Base-by-base conservation (phyloP, 2,113 vertebrate species). In the Boulengeromyrus knoepffleri region DNA sequence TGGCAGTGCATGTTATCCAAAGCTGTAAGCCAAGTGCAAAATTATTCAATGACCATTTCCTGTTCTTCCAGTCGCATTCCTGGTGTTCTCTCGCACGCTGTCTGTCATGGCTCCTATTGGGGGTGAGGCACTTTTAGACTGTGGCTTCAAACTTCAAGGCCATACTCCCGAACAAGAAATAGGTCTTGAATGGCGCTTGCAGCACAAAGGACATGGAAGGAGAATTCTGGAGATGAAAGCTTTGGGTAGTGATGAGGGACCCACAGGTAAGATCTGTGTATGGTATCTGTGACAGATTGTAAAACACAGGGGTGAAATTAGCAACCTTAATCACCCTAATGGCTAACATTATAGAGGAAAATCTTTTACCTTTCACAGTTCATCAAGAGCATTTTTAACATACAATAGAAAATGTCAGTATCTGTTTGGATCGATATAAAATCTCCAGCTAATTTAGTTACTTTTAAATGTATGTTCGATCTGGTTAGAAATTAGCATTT, bases 141-240 rank as follows among this genome's bases (percentile, higher is more conserved):
- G 98, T 91, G 93, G 90, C 87, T 97, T 97, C 91, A 96, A 92
- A 53, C 94, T 95, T 91, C 95, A 92, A 58, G 94, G 96, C 2
- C 88, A 62, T 12, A 87, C 91, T 0, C 90, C 93, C 88, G 92
- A 90, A 0, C 91, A 91, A 0, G 90, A 96, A 0, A 80, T 95
- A 49, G 90, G 24, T 0, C 84, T 98, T 47, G 96, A 97, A 52
- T 98, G 97, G 97, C 94, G 96, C 39, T 92, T 94, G 88, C 98
- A 98, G 92, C 93, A 97, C 89, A 93, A 90, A 90, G 97, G 98
- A 83, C 94, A 90, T 0, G 97, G 97, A 0, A 87, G 2, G 0
- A 95, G 92, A 84, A 88, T 98, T 1, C 91, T 97, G 87, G 90
- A 88, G 2, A 96, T 95, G 91, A 95, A 87, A 90, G 92, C 92